Percentiles rank a stretch among this genome's conserved stretches.
Evolutionary conservation across 2,113 vertebrate species (phyloP).

Genomic region (Taxidea taxus): DNA sequence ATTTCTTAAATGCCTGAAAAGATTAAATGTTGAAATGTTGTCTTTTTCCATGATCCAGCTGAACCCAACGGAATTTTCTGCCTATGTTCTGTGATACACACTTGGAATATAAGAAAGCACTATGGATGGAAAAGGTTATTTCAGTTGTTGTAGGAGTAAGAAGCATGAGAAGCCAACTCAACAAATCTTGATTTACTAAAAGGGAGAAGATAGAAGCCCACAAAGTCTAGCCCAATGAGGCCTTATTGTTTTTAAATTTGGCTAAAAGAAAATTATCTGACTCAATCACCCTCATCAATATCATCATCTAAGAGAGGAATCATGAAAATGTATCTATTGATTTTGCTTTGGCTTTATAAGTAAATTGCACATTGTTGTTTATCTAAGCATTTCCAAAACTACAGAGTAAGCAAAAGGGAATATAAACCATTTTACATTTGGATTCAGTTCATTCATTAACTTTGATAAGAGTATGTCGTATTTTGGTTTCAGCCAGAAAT

Average conservation of each 20-base stretch:
- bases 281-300: not conserved
- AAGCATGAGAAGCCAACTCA: not conserved
- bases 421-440: constrained; percentile 48
- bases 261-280: constrained; percentile 14
- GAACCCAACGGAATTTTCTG: not conserved
- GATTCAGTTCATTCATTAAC: constrained; percentile 50
- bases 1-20: not conserved
- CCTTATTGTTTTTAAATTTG: not conserved
- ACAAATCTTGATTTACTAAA: constrained; percentile 5
- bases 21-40: not conserved
- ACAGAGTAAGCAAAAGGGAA: constrained; percentile 39
- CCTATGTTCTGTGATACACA: not conserved
- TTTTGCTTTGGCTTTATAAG: constrained; percentile 49
- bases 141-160: not conserved
- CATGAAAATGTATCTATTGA: constrained; percentile 4
- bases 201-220: not conserved
- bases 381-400: constrained; percentile 53
- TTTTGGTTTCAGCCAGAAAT: constrained; percentile 34
- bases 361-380: constrained; percentile 32
- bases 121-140: not conserved
- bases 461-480: constrained; percentile 25
- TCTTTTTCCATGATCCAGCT: not conserved
- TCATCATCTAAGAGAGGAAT: constrained; percentile 9
- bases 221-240: not conserved
- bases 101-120: not conserved